Evolutionary conservation across 1,140 invertebrate genomes (phyloP).

Genomic region (Magallana ariakensis): DNA sequence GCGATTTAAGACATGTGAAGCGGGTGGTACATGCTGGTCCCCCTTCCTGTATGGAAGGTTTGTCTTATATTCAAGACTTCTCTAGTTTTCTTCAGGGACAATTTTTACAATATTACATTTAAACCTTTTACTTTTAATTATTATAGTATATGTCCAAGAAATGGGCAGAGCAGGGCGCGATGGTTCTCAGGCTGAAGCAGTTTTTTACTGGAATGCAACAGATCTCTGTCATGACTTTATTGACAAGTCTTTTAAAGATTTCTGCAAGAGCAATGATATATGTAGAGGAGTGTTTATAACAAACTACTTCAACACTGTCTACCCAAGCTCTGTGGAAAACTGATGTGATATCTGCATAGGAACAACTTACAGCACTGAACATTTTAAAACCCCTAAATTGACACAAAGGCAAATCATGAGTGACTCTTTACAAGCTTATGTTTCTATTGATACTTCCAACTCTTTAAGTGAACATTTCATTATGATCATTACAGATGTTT

Average conservation of each 20-base stretch:
- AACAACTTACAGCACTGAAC: neutral
- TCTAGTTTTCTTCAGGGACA: too few relatives aligned
- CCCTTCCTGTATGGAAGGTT: constrained; percentile 19
- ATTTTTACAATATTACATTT: neutral
- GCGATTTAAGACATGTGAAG: constrained; percentile 23
- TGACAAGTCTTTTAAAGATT: neutral
- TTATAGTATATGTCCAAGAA: constrained; percentile 27
- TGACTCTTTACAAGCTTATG: neutral
- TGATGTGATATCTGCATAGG: neutral
- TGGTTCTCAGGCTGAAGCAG: neutral
- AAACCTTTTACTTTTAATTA: neutral
- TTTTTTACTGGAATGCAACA: constrained; percentile 2
- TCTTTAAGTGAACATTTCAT: neutral
- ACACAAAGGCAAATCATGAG: neutral
- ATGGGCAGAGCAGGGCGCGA: constrained; percentile 27
- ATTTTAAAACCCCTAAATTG: neutral
- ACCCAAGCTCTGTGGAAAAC: neutral
- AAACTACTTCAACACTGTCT: neutral
- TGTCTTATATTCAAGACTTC: neutral
- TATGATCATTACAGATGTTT: neutral
- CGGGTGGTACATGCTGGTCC: constrained; percentile 29
- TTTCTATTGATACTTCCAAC: neutral
- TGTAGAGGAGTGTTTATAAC: neutral
- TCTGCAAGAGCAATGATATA: neutral
- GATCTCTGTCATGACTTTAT: neutral